Base-by-base conservation (phyloP, 2,888 invertebrate genomes). In the Diadegma fenestrale region DNA sequence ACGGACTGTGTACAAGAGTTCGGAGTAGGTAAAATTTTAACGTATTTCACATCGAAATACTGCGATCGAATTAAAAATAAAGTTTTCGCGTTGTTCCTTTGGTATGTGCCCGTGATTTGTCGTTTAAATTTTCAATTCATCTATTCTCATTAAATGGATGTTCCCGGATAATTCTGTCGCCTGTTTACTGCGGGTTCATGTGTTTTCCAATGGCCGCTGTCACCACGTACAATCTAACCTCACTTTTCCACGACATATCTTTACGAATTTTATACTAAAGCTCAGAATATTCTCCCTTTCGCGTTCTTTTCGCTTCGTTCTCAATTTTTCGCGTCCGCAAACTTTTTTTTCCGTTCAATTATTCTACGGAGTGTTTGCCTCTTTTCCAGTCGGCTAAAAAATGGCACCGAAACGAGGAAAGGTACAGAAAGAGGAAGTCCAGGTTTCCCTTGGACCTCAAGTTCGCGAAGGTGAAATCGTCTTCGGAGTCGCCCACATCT, bases 371-470 rank as follows among this genome's bases (percentile, higher is more conserved):
- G n/a, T 45, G 41, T 68, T 86, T 84, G n/a, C 82, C 14, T 17
- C n/a, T 26, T 69, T 91, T 89, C 8, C 79, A 90, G 88, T 82
- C n/a, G 10, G 89, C 92, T 94, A 94, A 99, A 93, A 94, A 95
- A 99, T 99, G 99, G 99, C 99, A 94, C 99, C 99, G 89, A 97
- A 99, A 93, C 99, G 99, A 96, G 98, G 98, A 95, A 99, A 99
- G 96, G 97, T 96, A 91, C 97, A 97, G 92, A 98, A 99, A 95
- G 99, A 99, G 94, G 99, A 99, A 95, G 99, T 98, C 88, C 99
- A 99, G 94, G 98, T 99, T 76, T 97, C 98, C 45, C 96, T 99
- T 87, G 99, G 99, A 88, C 99, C 99, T 76, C 99, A 99, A 95
- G 98, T 99, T 71, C 97, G 98, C 90, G 99, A 99, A 94, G 99